These are phyloP conservation scores for Julus scanicus DNA, from an alignment of 2,888 invertebrate genomes.

Conservation along the genomic window DNA sequence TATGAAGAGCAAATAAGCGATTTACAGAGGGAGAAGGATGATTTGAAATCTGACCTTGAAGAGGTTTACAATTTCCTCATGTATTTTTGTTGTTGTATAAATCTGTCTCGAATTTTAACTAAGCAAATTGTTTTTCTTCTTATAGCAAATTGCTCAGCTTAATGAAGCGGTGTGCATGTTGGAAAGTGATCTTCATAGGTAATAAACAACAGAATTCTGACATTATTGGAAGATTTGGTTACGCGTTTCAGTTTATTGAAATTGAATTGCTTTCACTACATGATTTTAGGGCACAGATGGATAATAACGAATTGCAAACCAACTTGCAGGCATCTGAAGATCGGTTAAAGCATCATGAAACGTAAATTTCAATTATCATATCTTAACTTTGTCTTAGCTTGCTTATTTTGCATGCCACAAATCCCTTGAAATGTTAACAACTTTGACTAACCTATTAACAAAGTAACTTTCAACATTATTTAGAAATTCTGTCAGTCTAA, in stretches of 20 bases:
- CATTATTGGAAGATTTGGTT: not conserved
- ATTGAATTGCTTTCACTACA: not conserved
- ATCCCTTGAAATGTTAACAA: not conserved
- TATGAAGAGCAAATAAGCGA: not conserved
- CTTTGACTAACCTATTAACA: not conserved
- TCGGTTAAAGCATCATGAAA: not conserved
- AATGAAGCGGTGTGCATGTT: constrained; percentile 17
- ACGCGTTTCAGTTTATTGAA: not conserved
- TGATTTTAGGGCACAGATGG: not conserved
- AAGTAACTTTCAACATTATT: not conserved
- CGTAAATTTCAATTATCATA: not conserved
- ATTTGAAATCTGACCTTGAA: not conserved
- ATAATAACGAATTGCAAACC: not conserved
- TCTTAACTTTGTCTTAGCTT: no score
- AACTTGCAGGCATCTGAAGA: not conserved
- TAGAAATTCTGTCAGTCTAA: not conserved
- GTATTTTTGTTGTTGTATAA: not conserved
- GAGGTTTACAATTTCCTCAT: constrained; percentile 7
- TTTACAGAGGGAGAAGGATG: not conserved
- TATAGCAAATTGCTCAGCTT: not conserved
- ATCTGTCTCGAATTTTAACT: not conserved
- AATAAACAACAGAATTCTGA: not conserved
- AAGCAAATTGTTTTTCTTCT: not conserved
- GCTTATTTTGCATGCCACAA: no score
- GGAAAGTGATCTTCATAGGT: constrained; percentile 49